Conservation (phyloP, 2,113 vertebrate species). For the Gila orcuttii region DNA sequence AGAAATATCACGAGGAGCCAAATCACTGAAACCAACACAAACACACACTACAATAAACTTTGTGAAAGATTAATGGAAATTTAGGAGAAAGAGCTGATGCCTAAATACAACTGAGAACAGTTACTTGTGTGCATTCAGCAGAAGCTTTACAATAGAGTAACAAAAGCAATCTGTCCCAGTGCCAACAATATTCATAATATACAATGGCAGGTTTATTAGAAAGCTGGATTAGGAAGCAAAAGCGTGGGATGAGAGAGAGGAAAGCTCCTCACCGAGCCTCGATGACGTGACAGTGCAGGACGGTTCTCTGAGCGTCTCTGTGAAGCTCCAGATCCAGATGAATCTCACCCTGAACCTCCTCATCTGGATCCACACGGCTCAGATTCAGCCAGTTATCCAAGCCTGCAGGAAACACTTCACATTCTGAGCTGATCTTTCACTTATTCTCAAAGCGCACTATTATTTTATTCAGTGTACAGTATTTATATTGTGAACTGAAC, state of each 20-base stretch:
- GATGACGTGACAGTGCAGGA: conserved; percentile 82
- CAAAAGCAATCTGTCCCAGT: neutral
- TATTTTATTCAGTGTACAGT: neutral
- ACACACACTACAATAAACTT: neutral
- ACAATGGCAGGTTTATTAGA: neutral
- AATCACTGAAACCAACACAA: conserved; percentile 76
- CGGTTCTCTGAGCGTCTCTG: conserved; percentile 63
- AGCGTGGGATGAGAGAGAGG: no score
- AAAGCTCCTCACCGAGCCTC: conserved; percentile 80
- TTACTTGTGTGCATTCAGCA: neutral
- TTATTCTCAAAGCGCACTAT: neutral
- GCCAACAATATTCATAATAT: no score
- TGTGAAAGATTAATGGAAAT: no score
- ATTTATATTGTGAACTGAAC: neutral
- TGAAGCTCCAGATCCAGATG: conserved; percentile 78
- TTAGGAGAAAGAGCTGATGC: neutral
- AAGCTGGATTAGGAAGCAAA: neutral
- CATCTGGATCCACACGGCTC: conserved; percentile 79
- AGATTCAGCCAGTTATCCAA: conserved; percentile 88
- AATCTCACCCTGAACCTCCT: conserved; percentile 91
- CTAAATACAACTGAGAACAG: neutral
- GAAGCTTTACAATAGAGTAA: neutral
- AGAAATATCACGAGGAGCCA: conserved; percentile 85
- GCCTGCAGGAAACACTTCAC: conserved; percentile 67
- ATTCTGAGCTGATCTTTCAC: neutral